Percentiles rank a stretch among this genome's conserved stretches.
These are phyloP conservation scores for Cepaea nemoralis DNA, from an alignment of 1,140 invertebrate genomes.

Conservation along the genomic window DNA sequence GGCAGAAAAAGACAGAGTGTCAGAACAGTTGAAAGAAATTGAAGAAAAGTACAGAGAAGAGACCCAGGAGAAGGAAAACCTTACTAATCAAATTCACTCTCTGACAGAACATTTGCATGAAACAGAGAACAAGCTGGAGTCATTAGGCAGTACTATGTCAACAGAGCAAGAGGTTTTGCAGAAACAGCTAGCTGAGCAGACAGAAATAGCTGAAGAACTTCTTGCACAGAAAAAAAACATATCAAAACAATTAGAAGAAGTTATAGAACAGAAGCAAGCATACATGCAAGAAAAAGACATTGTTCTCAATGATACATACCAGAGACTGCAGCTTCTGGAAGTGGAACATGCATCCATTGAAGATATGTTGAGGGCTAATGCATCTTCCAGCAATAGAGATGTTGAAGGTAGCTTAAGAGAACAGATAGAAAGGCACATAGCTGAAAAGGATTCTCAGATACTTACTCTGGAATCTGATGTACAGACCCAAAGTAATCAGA, in stretches of 20 bases:
- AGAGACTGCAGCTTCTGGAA: constrained; percentile 49
- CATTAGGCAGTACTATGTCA: constrained; percentile 10
- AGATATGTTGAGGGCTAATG: constrained; percentile 61
- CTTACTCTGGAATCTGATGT: constrained; percentile 39
- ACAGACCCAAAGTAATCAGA: constrained; percentile 42
- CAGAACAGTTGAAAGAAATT: constrained; percentile 53
- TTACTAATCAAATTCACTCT: constrained; percentile 34
- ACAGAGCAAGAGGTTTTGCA: constrained; percentile 40
- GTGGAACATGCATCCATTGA: constrained; percentile 57
- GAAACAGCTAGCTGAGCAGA: constrained; percentile 20
- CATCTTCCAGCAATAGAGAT: constrained; percentile 53
- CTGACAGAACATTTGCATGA: constrained; percentile 40
- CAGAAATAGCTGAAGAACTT: constrained; percentile 32
- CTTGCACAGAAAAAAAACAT: constrained; percentile 49
- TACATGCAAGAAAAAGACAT: constrained; percentile 52
- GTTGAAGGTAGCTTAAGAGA: constrained; percentile 43
- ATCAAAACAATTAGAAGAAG: constrained; percentile 52
- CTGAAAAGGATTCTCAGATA: constrained; percentile 25
- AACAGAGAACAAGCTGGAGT: constrained; percentile 48
- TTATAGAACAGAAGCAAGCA: constrained; percentile 42
- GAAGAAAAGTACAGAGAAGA: constrained; percentile 45
- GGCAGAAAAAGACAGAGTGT: constrained; percentile 48
- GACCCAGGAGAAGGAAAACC: constrained; percentile 51
- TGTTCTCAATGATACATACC: constrained; percentile 41
- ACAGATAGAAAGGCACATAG: neutral